Evolutionary conservation across 1,140 invertebrate genomes (phyloP).

Genomic region (Onthophagus taurus): DNA sequence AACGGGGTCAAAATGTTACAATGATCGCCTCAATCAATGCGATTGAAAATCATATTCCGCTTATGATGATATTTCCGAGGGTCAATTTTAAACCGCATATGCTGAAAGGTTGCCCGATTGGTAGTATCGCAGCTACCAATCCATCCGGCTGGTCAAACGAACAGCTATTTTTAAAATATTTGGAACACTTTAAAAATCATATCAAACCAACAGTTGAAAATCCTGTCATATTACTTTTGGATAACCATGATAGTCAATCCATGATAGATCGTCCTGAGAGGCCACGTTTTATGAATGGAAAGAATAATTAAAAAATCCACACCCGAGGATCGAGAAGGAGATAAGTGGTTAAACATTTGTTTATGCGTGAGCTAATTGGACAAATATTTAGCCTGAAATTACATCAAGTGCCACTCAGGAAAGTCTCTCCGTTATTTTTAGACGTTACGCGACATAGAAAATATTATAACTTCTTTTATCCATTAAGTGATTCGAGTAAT

Average conservation of each 20-base stretch:
- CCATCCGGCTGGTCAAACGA: conserved; percentile 30
- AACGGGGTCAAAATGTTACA: conserved; percentile 26
- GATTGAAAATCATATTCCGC: conserved; percentile 12
- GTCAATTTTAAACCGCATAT: conserved; percentile 32
- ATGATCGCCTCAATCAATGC: conserved; percentile 30
- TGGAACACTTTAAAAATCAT: conserved; percentile 29
- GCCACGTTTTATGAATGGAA: no score
- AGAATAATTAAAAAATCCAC: no score
- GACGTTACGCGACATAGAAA: no score
- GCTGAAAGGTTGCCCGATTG: conserved; percentile 32
- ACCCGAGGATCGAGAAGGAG: no score
- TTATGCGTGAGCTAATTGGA: no score
- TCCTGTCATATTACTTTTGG: conserved; percentile 12
- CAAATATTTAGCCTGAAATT: no score
- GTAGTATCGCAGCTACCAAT: conserved; percentile 27
- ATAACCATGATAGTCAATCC: conserved; percentile 12
- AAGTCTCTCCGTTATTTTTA: no score
- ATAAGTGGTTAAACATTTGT: no score
- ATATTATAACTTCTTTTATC: neutral
- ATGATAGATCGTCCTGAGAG: no score
- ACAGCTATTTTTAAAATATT: conserved; percentile 27
- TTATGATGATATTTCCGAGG: conserved; percentile 31
- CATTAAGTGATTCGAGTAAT: no score
- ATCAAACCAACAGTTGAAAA: conserved; percentile 12
- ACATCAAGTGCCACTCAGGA: no score